Conservation (phyloP, 1,140 invertebrate genomes). For the Cydia pomonella region DNA sequence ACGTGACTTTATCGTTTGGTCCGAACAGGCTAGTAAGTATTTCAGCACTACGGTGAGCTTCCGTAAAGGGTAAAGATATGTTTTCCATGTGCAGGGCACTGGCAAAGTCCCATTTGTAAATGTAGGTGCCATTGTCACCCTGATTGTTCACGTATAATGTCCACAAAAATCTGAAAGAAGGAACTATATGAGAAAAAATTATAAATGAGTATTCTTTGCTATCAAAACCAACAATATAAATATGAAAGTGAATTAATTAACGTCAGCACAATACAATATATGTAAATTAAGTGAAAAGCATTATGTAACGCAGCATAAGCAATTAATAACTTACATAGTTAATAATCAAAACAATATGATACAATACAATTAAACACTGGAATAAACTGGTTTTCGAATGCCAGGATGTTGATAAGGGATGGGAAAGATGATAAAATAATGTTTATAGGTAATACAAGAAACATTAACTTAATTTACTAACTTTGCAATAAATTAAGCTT, state of each 20-base stretch:
- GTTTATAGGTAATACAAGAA: neutral
- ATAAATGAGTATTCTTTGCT: too few relatives aligned
- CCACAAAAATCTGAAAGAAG: conserved; percentile 87
- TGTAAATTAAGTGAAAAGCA: neutral
- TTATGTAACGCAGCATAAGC: neutral
- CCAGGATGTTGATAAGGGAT: conserved; percentile 1
- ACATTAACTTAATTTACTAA: neutral
- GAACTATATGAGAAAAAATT: neutral
- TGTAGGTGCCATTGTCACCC: conserved; percentile 88
- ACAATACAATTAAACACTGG: conserved; percentile 23
- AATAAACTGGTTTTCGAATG: conserved; percentile 22
- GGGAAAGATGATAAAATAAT: neutral
- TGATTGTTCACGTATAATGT: conserved; percentile 92
- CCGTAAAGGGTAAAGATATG: conserved; percentile 58
- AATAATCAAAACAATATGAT: neutral
- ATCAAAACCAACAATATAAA: neutral
- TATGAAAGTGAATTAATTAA: neutral
- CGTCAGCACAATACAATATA: neutral
- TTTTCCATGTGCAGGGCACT: conserved; percentile 84
- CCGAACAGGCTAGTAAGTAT: conserved; percentile 80
- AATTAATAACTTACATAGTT: neutral
- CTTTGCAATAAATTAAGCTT: neutral
- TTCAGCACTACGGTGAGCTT: conserved; percentile 64
- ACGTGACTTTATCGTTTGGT: conserved; percentile 82
- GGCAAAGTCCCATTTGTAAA: conserved; percentile 88